Percentiles rank a stretch among this genome's conserved stretches.
phyloP scores from a whole-genome alignment of 2,797 vertebrate genomes.

The Lutjanus campechanus region DNA sequence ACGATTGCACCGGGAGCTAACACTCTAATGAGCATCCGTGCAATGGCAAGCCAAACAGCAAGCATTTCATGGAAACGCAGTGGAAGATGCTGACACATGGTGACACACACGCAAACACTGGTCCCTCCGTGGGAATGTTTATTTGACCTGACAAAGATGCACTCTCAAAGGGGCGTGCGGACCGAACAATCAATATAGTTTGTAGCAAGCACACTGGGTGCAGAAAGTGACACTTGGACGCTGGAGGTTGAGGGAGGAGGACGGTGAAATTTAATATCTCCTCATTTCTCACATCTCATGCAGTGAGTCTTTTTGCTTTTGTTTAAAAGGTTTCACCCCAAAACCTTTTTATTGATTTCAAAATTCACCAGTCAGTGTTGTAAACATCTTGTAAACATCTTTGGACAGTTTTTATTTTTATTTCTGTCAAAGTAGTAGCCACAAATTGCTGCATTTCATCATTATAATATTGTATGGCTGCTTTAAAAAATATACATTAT shows the following conservation, averaged over 20 bases:
- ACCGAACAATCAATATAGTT: constrained; percentile 29
- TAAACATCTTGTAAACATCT: background rate
- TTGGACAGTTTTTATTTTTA: background rate
- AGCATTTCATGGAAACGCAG: constrained; percentile 59
- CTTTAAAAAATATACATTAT: background rate
- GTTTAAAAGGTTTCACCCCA: background rate
- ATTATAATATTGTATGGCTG: background rate
- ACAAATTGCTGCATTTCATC: background rate
- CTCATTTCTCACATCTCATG: too few species aligned
- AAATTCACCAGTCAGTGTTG: background rate
- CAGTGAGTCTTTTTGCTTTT: background rate
- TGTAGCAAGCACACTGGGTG: constrained; percentile 24
- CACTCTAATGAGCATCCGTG: constrained; percentile 75
- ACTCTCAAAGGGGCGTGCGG: constrained; percentile 23
- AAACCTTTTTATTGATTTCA: background rate
- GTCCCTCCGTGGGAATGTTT: constrained; percentile 67
- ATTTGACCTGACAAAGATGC: constrained; percentile 68
- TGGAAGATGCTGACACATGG: constrained; percentile 66
- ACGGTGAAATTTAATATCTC: too few species aligned
- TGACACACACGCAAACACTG: constrained; percentile 60
- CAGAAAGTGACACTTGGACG: constrained; percentile 38
- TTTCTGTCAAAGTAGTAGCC: background rate
- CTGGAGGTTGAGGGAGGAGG: background rate
- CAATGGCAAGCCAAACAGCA: constrained; percentile 52
- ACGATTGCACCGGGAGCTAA: constrained; percentile 54